These are phyloP conservation scores for Pyrochroa serraticornis DNA, from an alignment of 2,888 invertebrate genomes.

Conservation along the genomic window DNA sequence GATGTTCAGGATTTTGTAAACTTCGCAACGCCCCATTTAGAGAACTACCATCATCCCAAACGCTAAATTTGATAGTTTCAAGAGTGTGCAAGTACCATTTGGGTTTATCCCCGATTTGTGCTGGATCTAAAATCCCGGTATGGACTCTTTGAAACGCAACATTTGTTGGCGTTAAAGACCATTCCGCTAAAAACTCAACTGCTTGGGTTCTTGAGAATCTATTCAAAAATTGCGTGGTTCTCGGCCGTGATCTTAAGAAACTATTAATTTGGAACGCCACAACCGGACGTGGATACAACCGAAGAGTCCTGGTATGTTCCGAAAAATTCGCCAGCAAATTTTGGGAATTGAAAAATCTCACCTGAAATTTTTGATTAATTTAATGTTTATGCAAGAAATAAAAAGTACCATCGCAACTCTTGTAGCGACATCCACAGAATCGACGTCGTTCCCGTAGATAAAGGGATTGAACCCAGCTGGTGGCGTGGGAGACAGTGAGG, in stretches of 20 bases:
- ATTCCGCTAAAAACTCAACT: constrained; percentile 98
- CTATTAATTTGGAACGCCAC: constrained; percentile 98
- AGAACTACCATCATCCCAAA: constrained; percentile 89
- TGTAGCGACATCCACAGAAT: constrained; percentile 97
- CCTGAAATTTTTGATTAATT: constrained; percentile 59
- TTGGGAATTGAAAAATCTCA: constrained; percentile 96
- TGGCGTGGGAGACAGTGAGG: constrained; percentile 61
- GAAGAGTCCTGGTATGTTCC: constrained; percentile 95
- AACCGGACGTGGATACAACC: constrained; percentile 96
- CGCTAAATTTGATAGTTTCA: constrained; percentile 88
- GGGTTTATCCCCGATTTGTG: constrained; percentile 95
- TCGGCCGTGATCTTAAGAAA: constrained; percentile 91
- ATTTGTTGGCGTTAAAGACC: constrained; percentile 96
- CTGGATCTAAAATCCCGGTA: constrained; percentile 93
- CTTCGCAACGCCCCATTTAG: constrained; percentile 72
- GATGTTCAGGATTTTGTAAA: constrained; percentile 74
- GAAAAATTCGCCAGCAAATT: constrained; percentile 96
- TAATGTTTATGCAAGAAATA: not conserved
- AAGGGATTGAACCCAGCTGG: constrained; percentile 77
- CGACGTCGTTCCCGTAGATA: constrained; percentile 92
- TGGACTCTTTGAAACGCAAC: constrained; percentile 97
- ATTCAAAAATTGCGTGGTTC: constrained; percentile 86
- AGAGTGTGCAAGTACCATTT: constrained; percentile 94
- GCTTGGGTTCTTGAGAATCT: constrained; percentile 96
- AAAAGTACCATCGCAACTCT: constrained; percentile 90